Evolutionary conservation across 2,888 invertebrate genomes (phyloP), one percentile per base, ranked within the genome.

Genomic region (Imbricaverruca yamaguchii): DNA sequence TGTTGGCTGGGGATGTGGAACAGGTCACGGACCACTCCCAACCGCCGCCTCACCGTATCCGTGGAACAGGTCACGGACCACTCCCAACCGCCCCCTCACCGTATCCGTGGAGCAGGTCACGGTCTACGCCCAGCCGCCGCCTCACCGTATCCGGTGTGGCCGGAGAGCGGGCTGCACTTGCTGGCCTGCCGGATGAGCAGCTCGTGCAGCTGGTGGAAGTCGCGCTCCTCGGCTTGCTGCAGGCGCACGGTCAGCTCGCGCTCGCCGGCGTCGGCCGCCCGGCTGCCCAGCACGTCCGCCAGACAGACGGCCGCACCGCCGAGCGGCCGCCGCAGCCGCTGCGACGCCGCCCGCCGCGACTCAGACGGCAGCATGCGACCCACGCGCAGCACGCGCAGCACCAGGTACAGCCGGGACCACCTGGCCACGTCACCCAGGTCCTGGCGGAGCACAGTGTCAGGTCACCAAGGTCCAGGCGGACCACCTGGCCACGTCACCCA

Each of bases 191-290:
- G 93, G 91, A 84, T 97, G 95, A 53, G 97, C 90, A 74, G 53
- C 86, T 97, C 97, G 87, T 96, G 96, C n/a, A 96, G 88, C 86
- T 94, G 93, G 86, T 94, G 92, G 85, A 95, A 97, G 86, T 96
- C 96, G 87, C 94, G 95, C 86, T 97, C 90, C 83, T 86, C 88
- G 21, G 86, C 85, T 69, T 82, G 83, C 80, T 85, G 84, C 1
- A 95, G 92, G 91, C 93, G 87, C 69, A 87, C 94, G 82, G 92
- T 82, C 77, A 84, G 83, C 25, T 84, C 81, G 56, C 82, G 81
- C 21, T 81, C 82, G 23, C 61, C 69, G 1, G 81, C 80, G n/a
- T 12, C 69, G 9, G 39, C 8, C 53, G 53, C 39, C 9, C 74
- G 53, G 53, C 74, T 15, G 77, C 53, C 81, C 67, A 63, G 80